A percentile compares a stretch with the other conserved stretches of the same genome.
Evolutionary conservation across 2,888 invertebrate genomes (phyloP).

Genomic region (Pristionchus arcanus): DNA sequence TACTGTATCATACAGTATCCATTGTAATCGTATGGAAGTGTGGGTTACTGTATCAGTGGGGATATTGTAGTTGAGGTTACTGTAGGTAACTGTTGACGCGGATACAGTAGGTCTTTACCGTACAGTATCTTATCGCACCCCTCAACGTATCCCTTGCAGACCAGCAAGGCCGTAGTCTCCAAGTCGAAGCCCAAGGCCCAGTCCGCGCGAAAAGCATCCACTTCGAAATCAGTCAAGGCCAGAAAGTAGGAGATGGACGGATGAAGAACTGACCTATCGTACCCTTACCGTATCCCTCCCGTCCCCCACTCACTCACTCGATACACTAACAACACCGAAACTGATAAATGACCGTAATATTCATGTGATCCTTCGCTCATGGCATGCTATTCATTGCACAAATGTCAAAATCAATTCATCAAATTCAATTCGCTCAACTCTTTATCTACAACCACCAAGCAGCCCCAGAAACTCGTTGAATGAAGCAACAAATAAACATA

Average conservation of each 20-base stretch:
- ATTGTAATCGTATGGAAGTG: too few relatives aligned
- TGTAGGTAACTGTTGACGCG: neutral
- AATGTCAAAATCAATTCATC: too few relatives aligned
- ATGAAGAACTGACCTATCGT: neutral
- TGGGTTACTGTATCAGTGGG: neutral
- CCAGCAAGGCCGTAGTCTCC: neutral
- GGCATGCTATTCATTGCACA: too few relatives aligned
- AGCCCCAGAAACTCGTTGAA: too few relatives aligned
- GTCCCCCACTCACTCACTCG: neutral
- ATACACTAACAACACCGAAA: neutral
- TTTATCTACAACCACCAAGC: too few relatives aligned
- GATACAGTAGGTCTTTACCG: neutral
- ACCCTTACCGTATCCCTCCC: neutral
- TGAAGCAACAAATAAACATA: too few relatives aligned
- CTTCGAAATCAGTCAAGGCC: neutral
- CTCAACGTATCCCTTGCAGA: neutral
- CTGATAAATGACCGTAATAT: neutral
- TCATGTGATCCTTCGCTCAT: too few relatives aligned
- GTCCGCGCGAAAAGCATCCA: neutral
- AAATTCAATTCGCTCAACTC: too few relatives aligned
- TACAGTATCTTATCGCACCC: neutral
- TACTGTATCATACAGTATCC: too few relatives aligned
- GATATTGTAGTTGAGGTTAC: neutral
- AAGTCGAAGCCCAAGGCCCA: neutral
- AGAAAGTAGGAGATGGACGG: neutral